These are phyloP conservation scores for Axinella damicornis DNA, from an alignment of 37 sponge, comb jelly and placozoan genomes.

Conservation along the genomic window DNA sequence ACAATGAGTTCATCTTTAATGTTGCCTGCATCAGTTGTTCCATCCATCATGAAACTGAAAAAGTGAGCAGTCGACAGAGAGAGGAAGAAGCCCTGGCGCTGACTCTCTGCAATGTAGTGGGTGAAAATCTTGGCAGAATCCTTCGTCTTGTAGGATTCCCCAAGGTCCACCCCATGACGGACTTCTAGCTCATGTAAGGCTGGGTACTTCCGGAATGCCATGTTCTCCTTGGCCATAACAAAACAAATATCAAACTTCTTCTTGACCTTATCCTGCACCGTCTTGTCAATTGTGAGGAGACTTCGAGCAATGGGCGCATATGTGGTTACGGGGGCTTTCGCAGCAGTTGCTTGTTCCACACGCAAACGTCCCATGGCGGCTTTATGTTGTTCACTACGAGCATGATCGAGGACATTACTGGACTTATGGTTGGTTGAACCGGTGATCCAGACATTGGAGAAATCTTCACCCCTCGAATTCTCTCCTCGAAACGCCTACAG, in stretches of 20 bases:
- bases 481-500: conserved; percentile 34
- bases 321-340: conserved; percentile 4
- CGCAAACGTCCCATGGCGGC: conserved; percentile 28
- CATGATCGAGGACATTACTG: conserved; percentile 63
- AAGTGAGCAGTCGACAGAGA: conserved; percentile 28
- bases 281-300: conserved; percentile 22
- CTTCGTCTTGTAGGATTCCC: conserved; percentile 29
- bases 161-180: conserved; percentile 72
- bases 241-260: conserved; percentile 47
- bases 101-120: conserved; percentile 57
- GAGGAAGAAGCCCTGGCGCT: conserved; percentile 11
- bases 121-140: conserved; percentile 35
- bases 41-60: conserved; percentile 65
- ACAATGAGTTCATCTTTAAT: conserved; percentile 54
- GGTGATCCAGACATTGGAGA: conserved; percentile 47
- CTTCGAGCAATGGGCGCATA: conserved; percentile 44
- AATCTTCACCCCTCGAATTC: conserved; percentile 38
- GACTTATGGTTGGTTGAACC: conserved; percentile 65
- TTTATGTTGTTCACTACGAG: neutral
- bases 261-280: conserved; percentile 11
- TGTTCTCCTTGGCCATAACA: conserved; percentile 50
- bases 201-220: conserved; percentile 15
- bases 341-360: conserved; percentile 3
- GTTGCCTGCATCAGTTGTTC: conserved; percentile 46
- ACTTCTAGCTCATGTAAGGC: neutral